Evolutionary conservation across 2,113 vertebrate genomes (phyloP).

Genomic region (Myrmecobius fasciatus): DNA sequence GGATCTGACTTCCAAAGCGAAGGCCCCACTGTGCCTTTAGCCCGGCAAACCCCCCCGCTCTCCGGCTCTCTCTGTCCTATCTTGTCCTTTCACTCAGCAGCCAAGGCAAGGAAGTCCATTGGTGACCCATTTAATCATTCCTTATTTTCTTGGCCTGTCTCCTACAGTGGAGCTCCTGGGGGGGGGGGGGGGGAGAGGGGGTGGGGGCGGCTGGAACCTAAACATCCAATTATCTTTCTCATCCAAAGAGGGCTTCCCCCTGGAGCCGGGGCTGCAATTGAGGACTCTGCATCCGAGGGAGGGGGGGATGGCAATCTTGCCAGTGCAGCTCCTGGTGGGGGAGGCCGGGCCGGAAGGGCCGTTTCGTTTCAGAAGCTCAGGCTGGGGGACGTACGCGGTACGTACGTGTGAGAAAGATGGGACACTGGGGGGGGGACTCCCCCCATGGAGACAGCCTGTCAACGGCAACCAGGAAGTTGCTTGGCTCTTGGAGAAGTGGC

Average conservation of each 20-base stretch:
- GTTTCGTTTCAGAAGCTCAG: no score
- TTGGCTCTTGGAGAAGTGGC: not conserved
- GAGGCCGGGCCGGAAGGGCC: not conserved
- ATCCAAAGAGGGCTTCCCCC: not conserved
- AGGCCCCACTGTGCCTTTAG: not conserved
- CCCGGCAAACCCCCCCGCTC: no score
- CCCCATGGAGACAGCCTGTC: not conserved
- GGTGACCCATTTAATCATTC: not conserved
- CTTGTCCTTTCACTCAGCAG: not conserved
- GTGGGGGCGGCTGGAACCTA: not conserved
- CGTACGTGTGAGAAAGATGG: not conserved
- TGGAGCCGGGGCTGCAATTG: not conserved
- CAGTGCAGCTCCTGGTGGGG: no score
- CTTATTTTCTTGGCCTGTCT: not conserved
- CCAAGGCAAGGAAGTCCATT: not conserved
- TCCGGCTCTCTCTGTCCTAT: not conserved
- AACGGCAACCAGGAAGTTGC: not conserved
- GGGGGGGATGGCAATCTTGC: accelerated
- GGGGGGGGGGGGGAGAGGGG: not conserved
- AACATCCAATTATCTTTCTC: not conserved
- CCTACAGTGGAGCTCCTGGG: not conserved
- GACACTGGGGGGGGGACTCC: no score
- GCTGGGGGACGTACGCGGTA: not conserved
- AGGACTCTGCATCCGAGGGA: no score
- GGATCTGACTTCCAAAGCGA: not conserved